phyloP scores from a whole-genome alignment of 2,888 invertebrate species.

The Invenusta paracnida region DNA sequence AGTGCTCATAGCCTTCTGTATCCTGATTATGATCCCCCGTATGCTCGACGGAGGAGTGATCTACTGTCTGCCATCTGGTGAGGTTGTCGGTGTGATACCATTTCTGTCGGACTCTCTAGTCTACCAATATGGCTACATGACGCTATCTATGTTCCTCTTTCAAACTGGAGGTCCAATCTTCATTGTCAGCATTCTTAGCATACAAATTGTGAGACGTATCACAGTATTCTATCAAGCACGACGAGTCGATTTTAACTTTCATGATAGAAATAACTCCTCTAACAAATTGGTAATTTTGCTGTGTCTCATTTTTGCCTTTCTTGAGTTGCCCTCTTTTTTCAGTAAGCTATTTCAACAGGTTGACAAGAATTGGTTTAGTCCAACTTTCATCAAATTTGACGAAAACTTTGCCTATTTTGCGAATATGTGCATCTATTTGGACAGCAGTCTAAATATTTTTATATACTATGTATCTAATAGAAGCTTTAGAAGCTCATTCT shows the following conservation, averaged over 20 bases:
- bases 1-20: neutral
- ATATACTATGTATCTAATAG: neutral
- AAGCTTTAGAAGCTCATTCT: neutral
- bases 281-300: neutral
- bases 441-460: neutral
- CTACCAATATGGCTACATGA: neutral
- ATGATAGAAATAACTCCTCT: neutral
- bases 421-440: neutral
- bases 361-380: neutral
- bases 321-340: neutral
- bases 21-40: neutral
- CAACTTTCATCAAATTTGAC: neutral
- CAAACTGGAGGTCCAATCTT: constrained; percentile 14
- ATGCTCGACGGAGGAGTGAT: neutral
- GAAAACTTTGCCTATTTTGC: neutral
- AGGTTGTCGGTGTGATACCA: neutral
- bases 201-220: neutral
- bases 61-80: neutral
- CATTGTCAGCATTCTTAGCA: neutral
- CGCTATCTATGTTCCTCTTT: neutral
- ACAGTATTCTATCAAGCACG: neutral
- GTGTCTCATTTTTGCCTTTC: neutral
- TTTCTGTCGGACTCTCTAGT: neutral
- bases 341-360: neutral
- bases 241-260: neutral